phyloP scores from a whole-genome alignment of 2,113 vertebrate species.

The Mionectes macconnelli region DNA sequence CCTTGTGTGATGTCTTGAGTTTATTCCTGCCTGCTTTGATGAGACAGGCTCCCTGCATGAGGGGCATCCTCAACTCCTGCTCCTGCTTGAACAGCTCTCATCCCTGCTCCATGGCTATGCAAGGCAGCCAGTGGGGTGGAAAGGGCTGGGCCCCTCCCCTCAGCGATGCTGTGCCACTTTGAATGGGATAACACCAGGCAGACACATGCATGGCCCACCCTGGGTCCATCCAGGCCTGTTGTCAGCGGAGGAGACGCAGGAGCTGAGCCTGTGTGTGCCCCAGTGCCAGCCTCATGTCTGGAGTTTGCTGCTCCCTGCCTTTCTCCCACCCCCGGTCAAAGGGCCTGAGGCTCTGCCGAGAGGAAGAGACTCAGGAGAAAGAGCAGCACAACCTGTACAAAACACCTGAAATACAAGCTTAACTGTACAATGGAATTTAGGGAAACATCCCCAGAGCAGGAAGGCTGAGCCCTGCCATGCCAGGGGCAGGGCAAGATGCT shows the following conservation, averaged over 20 bases:
- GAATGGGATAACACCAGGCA: background rate
- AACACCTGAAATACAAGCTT: background rate
- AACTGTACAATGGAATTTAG: background rate
- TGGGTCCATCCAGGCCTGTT: background rate
- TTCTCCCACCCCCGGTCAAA: background rate
- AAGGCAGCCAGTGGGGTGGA: background rate
- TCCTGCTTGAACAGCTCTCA: background rate
- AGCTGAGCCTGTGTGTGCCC: background rate
- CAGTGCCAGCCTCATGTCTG: background rate
- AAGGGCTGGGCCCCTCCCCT: background rate
- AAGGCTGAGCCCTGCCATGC: background rate
- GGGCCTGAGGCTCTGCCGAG: background rate
- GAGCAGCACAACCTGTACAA: background rate
- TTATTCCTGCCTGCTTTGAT: background rate
- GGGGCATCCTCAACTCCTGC: background rate
- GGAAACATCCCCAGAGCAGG: background rate
- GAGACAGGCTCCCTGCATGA: background rate
- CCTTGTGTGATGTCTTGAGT: background rate
- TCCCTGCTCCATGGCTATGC: rapidly evolving
- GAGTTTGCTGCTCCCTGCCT: background rate
- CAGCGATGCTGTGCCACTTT: too few species aligned
- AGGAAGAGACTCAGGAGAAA: background rate
- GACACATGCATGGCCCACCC: rapidly evolving
- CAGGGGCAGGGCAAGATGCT: background rate
- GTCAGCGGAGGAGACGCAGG: background rate